Evolutionary conservation across 2,888 invertebrate species (phyloP), one percentile per base, ranked within the genome.

Genomic region (Tachina fera): DNA sequence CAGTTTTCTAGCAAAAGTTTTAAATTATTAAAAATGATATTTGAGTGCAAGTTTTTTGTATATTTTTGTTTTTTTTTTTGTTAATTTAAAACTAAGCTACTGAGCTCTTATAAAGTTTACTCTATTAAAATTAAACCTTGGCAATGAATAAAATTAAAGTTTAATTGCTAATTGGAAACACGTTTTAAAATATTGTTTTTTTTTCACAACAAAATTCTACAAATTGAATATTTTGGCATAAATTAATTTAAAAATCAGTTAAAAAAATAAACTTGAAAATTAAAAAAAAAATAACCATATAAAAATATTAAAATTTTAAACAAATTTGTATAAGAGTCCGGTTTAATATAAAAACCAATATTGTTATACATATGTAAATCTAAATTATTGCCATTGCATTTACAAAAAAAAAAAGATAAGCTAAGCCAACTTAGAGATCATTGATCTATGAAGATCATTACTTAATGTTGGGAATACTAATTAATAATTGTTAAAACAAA

Each of bases 361-460:
- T 31, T 31, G 31, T 31, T 31, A 31, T 31, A 31, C 31, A 31
- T 31, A 6, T 31, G 31, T 31, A 31, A 31, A 6, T 13, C 49
- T n/a, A 14, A 14, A 14, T 5, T 49, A 49, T 31, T 31, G 47
- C 1, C n/a, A 11, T 49, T 13, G 47, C 14, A 14, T 49, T 49
- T 6, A 6, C 3, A 6, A 13, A 49, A 14, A 41, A 41, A 41
- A 61, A 16, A 39, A 3, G 16, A n/a, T 9, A 58, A 14, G 1
- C 8, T 31, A 51, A 51, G 49, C 16, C 43, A 14, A 41, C 45
- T 11, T 51, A 67, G 45, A 84, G 84, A 81, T 81, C 77, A 84
- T 84, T 84, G 84, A 84, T 84, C 81, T 77, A 56, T 61, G 22
- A 72, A 61, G 53, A 19, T 43, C 61, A 4, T 53, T 22, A 14